Evolutionary conservation across 2,888 invertebrate genomes (phyloP).

Genomic region (Seira musarum): DNA sequence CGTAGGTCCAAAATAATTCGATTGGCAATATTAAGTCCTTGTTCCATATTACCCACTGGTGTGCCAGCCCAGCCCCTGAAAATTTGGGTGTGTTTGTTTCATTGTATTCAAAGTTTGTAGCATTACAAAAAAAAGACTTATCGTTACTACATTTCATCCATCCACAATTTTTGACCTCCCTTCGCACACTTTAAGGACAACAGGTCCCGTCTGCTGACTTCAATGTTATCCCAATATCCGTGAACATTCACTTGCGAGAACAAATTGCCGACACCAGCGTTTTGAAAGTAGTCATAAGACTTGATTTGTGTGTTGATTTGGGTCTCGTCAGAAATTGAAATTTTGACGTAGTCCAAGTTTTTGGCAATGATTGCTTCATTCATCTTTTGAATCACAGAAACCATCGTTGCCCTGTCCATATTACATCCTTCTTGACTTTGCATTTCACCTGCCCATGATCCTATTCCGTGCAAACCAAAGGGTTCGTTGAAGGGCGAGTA

Average conservation of each 20-base stretch:
- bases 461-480: conserved; percentile 58
- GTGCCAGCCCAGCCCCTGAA: conserved; percentile 66
- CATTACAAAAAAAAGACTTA: no score
- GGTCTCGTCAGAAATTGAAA: conserved; percentile 66
- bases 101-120: not conserved
- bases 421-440: conserved; percentile 67
- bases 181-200: conserved; percentile 44
- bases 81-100: conserved; percentile 25
- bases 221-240: conserved; percentile 65
- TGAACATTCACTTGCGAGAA: conserved; percentile 66
- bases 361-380: conserved; percentile 37
- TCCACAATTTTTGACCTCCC: conserved; percentile 67
- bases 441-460: conserved; percentile 57
- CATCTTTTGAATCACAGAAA: conserved; percentile 50
- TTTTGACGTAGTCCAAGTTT: conserved; percentile 43
- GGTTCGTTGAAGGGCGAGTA: conserved; percentile 69
- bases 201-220: conserved; percentile 56
- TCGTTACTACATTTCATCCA: conserved; percentile 65
- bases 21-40: conserved; percentile 63
- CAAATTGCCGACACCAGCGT: conserved; percentile 47
- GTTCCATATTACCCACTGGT: conserved; percentile 60
- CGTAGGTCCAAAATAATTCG: conserved; percentile 64
- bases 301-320: conserved; percentile 64
- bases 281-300: conserved; percentile 60
- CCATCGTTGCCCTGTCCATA: conserved; percentile 60